Evolutionary conservation across 2,888 invertebrate genomes (phyloP).

Genomic region (Cheilosia scutellata): DNA sequence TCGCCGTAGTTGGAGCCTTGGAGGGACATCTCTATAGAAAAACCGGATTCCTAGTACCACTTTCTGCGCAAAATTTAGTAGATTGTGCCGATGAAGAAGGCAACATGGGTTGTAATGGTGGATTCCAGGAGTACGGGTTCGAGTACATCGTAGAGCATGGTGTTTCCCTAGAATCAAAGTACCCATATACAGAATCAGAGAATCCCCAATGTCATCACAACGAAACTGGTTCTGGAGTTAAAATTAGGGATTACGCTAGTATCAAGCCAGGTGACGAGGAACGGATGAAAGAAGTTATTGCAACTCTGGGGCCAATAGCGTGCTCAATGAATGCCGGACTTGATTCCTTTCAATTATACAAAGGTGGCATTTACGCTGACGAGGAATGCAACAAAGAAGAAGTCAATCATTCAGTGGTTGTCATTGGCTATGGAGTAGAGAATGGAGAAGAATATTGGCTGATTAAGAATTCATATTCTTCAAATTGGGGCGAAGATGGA

Average conservation of each 20-base stretch:
- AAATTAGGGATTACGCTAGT: conserved; percentile 81
- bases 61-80: conserved; percentile 83
- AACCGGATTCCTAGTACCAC: conserved; percentile 81
- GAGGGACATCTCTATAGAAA: conserved; percentile 82
- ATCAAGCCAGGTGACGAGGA: conserved; percentile 82
- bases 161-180: conserved; percentile 80
- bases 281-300: conserved; percentile 82
- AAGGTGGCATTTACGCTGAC: conserved; percentile 82
- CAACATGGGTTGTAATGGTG: conserved; percentile 83
- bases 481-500: conserved; percentile 83
- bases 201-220: conserved; percentile 80
- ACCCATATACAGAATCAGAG: conserved; percentile 81
- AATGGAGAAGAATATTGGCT: conserved; percentile 83
- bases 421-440: conserved; percentile 82
- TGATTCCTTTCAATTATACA: conserved; percentile 81
- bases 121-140: conserved; percentile 82
- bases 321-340: conserved; percentile 81
- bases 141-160: conserved; percentile 82
- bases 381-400: conserved; percentile 81
- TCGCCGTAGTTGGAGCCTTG: conserved; percentile 81
- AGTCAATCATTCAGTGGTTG: conserved; percentile 82
- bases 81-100: conserved; percentile 83
- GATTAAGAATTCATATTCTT: conserved; percentile 82
- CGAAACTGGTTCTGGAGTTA: conserved; percentile 78
- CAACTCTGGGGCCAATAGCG: conserved; percentile 82